phyloP scores from a whole-genome alignment of 1,140 invertebrate species.

The Scaptomyza graminum region DNA sequence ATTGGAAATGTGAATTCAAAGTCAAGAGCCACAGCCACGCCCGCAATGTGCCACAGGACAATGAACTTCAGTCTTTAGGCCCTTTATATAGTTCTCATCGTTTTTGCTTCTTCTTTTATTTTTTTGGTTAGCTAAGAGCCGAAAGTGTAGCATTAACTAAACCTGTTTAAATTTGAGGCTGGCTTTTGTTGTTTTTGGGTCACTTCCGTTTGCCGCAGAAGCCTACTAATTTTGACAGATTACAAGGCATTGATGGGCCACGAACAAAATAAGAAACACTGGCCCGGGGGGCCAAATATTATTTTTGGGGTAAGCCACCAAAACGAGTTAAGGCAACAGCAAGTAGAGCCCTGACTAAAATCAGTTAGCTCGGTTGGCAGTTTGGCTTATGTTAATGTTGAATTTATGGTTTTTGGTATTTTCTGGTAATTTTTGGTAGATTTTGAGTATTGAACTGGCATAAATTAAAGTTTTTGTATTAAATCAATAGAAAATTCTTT shows the following conservation, averaged over 20 bases:
- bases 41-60: constrained; percentile 45
- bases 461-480: too few species aligned
- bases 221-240: constrained; percentile 77
- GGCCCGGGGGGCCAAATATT: constrained; percentile 5
- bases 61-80: constrained; percentile 45
- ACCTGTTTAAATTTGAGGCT: constrained; percentile 64
- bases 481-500: too few species aligned
- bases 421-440: not conserved
- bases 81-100: not conserved
- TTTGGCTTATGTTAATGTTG: not conserved
- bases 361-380: constrained; percentile 57
- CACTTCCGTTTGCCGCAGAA: constrained; percentile 68
- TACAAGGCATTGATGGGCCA: constrained; percentile 65
- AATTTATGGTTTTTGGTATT: too few species aligned
- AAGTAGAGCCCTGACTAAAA: constrained; percentile 41
- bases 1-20: constrained; percentile 48
- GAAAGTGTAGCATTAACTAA: constrained; percentile 61
- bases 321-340: not conserved
- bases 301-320: constrained; percentile 57
- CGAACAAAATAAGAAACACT: too few species aligned
- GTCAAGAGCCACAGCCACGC: constrained; percentile 61
- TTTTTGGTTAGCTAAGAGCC: constrained; percentile 5
- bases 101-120: not conserved
- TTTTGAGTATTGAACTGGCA: constrained; percentile 54
- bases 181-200: constrained; percentile 47